Percentiles rank a stretch among this genome's conserved stretches.
Evolutionary conservation across 2,888 invertebrate genomes (phyloP).

Genomic region (Tridacna gigas): DNA sequence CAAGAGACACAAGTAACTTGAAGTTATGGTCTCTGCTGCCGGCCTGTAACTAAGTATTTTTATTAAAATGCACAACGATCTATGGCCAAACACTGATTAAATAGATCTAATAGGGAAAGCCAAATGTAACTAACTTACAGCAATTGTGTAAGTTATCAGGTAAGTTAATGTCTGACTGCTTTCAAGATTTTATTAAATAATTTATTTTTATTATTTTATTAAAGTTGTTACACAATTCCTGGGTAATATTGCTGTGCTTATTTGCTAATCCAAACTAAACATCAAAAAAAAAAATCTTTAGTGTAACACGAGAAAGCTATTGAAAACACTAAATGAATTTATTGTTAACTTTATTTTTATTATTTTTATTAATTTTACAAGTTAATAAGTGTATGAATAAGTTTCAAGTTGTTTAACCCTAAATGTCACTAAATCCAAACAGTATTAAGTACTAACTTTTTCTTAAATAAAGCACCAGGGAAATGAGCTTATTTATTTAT

Average conservation of each 20-base stretch:
- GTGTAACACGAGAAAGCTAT: neutral
- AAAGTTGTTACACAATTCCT: neutral
- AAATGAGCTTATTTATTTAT: too few relatives aligned
- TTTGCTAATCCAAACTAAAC: neutral
- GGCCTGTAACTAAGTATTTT: neutral
- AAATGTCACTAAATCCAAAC: too few relatives aligned
- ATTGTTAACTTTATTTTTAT: conserved; percentile 7
- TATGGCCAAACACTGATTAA: neutral
- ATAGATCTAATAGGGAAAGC: neutral
- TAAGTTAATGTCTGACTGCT: neutral
- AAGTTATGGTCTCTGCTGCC: neutral
- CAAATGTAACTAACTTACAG: neutral
- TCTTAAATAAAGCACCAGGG: too few relatives aligned
- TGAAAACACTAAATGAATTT: neutral
- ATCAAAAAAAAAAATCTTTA: neutral
- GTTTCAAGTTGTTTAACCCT: too few relatives aligned
- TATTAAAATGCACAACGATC: neutral
- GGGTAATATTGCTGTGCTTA: neutral
- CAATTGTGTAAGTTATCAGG: neutral
- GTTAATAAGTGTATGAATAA: too few relatives aligned
- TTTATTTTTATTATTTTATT: neutral
- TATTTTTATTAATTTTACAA: too few relatives aligned
- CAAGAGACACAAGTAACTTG: neutral
- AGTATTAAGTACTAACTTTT: too few relatives aligned
- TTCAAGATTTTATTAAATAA: neutral